phyloP scores from a whole-genome alignment of 2,113 vertebrate genomes.

The Pluvialis apricaria region DNA sequence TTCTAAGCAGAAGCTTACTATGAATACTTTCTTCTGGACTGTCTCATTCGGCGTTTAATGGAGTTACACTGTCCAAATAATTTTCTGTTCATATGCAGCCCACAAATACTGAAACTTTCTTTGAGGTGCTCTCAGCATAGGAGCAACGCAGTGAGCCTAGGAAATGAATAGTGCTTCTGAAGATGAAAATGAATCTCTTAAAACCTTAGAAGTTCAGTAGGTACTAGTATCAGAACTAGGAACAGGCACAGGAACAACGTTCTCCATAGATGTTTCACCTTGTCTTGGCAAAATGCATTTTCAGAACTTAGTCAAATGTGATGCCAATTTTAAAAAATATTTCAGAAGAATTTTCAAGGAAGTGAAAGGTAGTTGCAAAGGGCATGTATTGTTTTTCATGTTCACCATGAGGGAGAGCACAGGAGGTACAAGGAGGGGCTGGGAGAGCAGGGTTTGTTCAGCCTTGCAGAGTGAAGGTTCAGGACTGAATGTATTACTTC shows the following conservation, averaged over 20 bases:
- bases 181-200: not conserved
- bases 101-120: not conserved
- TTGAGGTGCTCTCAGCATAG: not conserved
- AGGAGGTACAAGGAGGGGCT: not conserved
- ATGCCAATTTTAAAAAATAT: not conserved
- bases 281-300: not conserved
- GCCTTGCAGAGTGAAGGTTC: not conserved
- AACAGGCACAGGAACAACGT: not conserved
- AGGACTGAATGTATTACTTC: not conserved
- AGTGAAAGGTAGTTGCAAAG: not conserved
- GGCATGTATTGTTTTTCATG: not conserved
- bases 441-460: not conserved
- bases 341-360: not conserved
- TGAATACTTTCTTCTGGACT: not conserved
- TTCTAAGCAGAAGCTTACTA: not conserved
- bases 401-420: not conserved
- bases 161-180: not conserved
- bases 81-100: not conserved
- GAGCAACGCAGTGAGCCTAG: not conserved
- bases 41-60: not conserved
- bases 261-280: not conserved
- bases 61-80: not conserved
- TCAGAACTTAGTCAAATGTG: not conserved
- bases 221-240: not conserved
- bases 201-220: not conserved